Evolutionary conservation across 2,888 invertebrate genomes (phyloP).

Genomic region (Agrochola lota): DNA sequence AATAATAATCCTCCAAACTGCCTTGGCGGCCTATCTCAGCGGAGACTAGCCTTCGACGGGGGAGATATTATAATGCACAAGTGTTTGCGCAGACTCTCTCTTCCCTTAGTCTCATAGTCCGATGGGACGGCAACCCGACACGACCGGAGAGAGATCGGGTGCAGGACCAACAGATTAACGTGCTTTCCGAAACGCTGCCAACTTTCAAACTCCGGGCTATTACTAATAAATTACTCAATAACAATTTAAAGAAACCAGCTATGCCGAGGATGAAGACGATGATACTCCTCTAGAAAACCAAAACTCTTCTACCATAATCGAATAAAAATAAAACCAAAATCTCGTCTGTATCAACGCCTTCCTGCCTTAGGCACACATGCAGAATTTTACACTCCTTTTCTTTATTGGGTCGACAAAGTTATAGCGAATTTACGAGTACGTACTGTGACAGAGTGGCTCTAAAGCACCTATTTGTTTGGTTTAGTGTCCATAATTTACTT

Average conservation of each 20-base stretch:
- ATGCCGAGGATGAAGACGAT: not conserved
- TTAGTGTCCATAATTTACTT: conserved; percentile 81
- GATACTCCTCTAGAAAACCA: not conserved
- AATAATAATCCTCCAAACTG: not conserved
- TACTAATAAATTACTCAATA: too few species aligned
- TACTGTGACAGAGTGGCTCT: conserved; percentile 77
- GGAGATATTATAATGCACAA: not conserved
- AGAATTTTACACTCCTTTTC: conserved; percentile 69
- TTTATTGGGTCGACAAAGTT: conserved; percentile 71
- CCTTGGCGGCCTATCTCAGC: too few species aligned
- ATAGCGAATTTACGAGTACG: conserved; percentile 76
- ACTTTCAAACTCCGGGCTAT: not conserved
- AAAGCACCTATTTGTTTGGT: conserved; percentile 80
- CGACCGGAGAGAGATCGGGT: not conserved
- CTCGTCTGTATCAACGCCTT: conserved; percentile 16
- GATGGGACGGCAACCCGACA: not conserved
- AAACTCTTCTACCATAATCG: not conserved
- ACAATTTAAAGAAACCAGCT: not conserved
- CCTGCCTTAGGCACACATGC: conserved; percentile 45
- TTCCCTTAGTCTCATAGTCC: not conserved
- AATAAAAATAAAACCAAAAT: conserved; percentile 41
- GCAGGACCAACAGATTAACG: too few species aligned
- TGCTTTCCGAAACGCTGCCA: not conserved
- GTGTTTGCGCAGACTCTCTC: not conserved
- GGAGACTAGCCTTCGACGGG: not conserved